Evolutionary conservation across 2,113 vertebrate genomes (phyloP).

Genomic region (Phasianus colchicus): DNA sequence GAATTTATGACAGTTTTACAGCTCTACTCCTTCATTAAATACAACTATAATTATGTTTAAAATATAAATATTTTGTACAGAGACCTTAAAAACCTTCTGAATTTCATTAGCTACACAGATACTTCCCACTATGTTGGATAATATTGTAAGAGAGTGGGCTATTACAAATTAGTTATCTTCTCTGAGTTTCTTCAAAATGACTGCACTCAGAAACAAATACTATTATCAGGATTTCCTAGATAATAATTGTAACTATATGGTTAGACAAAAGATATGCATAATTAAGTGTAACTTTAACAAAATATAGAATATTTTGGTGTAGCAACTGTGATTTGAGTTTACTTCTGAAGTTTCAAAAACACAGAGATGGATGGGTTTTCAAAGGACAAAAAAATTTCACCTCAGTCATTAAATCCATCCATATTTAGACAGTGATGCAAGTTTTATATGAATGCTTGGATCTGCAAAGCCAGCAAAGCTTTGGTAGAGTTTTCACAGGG

Average conservation of each 20-base stretch:
- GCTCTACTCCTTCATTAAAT: conserved; percentile 30
- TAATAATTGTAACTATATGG: not conserved
- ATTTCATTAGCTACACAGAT: not conserved
- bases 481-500: not conserved
- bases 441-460: not conserved
- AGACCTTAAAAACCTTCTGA: not conserved
- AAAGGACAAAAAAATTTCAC: not conserved
- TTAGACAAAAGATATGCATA: not conserved
- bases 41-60: conserved; percentile 19
- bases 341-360: not conserved
- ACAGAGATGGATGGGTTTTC: not conserved
- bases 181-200: not conserved
- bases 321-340: not conserved
- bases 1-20: conserved; percentile 36
- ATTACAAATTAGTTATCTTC: not conserved
- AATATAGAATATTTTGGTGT: not conserved
- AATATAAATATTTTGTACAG: not conserved
- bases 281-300: not conserved
- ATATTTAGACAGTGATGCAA: not conserved
- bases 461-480: not conserved
- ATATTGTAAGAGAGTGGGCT: not conserved
- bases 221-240: not conserved
- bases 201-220: not conserved
- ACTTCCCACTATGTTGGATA: not conserved
- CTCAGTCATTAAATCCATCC: not conserved